phyloP scores from a whole-genome alignment of 2,113 vertebrate species.

The Callocephalon fimbriatum region DNA sequence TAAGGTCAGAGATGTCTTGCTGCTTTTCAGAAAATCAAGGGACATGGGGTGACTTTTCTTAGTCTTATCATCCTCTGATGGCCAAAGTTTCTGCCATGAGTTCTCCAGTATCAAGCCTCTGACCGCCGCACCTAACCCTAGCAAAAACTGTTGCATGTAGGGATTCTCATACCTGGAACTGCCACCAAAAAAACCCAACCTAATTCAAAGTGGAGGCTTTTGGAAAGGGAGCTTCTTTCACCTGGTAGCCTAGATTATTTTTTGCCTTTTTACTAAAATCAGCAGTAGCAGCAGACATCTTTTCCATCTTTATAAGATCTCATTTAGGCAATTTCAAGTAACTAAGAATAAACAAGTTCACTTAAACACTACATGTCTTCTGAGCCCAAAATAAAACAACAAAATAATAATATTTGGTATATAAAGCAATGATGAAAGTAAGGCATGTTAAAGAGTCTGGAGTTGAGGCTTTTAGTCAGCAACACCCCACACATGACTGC shows the following conservation, averaged over 20 bases:
- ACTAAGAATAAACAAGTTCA: neutral
- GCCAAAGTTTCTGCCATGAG: neutral
- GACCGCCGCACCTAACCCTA: neutral
- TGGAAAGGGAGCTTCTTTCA: neutral
- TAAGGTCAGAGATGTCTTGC: neutral
- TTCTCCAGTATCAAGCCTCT: neutral
- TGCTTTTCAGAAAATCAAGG: neutral
- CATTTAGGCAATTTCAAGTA: neutral
- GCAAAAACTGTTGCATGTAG: neutral
- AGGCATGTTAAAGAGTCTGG: neutral
- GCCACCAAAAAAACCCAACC: neutral
- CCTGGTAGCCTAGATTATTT: neutral
- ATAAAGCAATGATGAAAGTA: neutral
- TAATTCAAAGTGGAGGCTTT: neutral
- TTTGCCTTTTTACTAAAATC: neutral
- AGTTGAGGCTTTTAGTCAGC: neutral
- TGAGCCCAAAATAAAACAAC: neutral
- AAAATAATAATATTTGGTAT: neutral
- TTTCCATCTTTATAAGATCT: neutral
- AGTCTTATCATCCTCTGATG: neutral
- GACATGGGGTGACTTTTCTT: neutral
- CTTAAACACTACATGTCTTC: neutral
- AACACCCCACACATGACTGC: neutral
- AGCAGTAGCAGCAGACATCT: neutral
- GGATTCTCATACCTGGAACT: neutral